Base-by-base conservation (phyloP, 2,797 vertebrate species). In the Pristis pectinata region DNA sequence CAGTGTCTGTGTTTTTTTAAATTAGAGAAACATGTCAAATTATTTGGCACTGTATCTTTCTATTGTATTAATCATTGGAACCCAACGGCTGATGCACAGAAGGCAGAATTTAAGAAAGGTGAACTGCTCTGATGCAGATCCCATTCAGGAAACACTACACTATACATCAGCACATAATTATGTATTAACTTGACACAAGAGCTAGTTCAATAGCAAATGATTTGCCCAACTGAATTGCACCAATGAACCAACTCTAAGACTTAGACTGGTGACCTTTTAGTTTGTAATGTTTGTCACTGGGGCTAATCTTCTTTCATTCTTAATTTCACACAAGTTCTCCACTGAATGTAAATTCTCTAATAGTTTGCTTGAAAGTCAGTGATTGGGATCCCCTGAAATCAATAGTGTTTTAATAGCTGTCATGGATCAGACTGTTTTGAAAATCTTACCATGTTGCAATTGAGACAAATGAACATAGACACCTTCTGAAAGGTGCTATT, bases 181-280 rank as follows among this genome's bases (percentile, higher is more conserved):
- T n/a, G 34, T n/a, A 53, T 10, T 67, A 41, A 91, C 85, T 8
- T 85, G 53, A 37, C 59, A n/a, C 87, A 41, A 17, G 87, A 67
- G 59, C 7, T 34, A 24, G n/a, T 41, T 22, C 64, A 37, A 91
- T 53, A 87, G 56, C 59, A 56, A 91, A 8, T 91, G n/a, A 91
- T 67, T 91, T 24, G 2, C 87, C 53, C 61, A 41, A 24, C n/a
- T 37, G 59, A 91, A 59, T 41, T 24, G 8, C 13, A 64, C 7
- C 24, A 17, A 0, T 64, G 49, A 34, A 61, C 41, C 61, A 67
- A 37, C 37, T 64, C 87, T 11, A n/a, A 64, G 61, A 41, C 17
- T 37, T 22, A n/a, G 37, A 64, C 87, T 64, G 87, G 87, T 11
- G 87, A 67, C 59, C 87, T 89, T 89, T 89, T 91, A n/a, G n/a